Percentiles rank a stretch among this genome's conserved stretches.
phyloP scores from a whole-genome alignment of 35 echinoderm and acorn worm genomes.

The Lytechinus variegatus region DNA sequence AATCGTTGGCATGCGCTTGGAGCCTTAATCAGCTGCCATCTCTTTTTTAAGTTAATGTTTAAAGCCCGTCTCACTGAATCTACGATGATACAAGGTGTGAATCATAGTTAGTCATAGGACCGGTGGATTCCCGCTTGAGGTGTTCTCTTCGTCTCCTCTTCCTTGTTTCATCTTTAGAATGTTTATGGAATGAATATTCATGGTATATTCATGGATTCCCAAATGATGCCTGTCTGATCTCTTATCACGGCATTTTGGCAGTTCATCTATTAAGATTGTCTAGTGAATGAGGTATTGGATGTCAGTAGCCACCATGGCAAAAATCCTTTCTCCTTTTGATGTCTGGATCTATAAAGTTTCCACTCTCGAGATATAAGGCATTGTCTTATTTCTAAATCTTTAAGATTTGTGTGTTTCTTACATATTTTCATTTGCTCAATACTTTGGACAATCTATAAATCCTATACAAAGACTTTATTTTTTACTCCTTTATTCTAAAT shows the following conservation, averaged over 20 bases:
- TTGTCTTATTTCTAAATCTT: too few relatives aligned
- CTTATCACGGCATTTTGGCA: not conserved
- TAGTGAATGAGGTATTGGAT: too few relatives aligned
- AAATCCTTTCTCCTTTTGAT: too few relatives aligned
- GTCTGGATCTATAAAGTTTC: too few relatives aligned
- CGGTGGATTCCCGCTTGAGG: not conserved
- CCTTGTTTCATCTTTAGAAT: not conserved
- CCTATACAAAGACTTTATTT: too few relatives aligned
- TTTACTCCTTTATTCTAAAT: too few relatives aligned
- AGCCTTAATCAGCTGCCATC: not conserved
- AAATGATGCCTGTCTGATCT: not conserved
- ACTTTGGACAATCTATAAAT: too few relatives aligned
- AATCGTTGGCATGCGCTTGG: constrained; percentile 23
- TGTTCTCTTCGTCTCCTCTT: not conserved
- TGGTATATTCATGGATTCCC: not conserved
- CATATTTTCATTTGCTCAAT: too few relatives aligned
- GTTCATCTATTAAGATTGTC: too few relatives aligned
- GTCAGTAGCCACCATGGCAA: too few relatives aligned
- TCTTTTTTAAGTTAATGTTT: not conserved
- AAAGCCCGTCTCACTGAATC: not conserved
- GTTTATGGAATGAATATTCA: not conserved
- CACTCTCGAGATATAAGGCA: too few relatives aligned
- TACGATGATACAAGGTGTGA: not conserved
- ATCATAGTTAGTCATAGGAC: constrained; percentile 37
- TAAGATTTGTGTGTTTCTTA: too few relatives aligned